Evolutionary conservation across 2,113 vertebrate genomes (phyloP).

Genomic region (Synodontis membranacea): DNA sequence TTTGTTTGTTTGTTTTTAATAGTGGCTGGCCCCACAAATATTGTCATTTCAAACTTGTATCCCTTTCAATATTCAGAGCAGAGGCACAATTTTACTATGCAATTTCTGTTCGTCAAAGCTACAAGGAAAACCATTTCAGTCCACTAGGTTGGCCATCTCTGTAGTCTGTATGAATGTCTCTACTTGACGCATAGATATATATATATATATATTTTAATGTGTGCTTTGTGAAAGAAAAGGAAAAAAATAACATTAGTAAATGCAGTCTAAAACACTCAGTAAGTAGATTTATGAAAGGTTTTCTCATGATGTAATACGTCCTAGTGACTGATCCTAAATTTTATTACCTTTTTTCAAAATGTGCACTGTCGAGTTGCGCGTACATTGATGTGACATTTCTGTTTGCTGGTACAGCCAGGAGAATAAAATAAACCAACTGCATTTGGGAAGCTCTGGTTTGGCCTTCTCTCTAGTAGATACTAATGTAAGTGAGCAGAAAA

Average conservation of each 20-base stretch:
- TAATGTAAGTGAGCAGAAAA: background rate
- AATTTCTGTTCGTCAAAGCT: constrained; percentile 1
- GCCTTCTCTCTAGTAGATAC: background rate
- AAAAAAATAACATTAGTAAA: too few relatives aligned
- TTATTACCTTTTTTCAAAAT: background rate
- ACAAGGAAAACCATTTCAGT: background rate
- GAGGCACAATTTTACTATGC: constrained; percentile 32
- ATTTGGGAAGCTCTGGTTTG: background rate
- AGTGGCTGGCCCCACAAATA: constrained; percentile 30
- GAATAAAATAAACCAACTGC: background rate
- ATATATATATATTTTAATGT: background rate
- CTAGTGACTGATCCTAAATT: background rate
- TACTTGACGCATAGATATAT: background rate
- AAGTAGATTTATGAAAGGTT: background rate
- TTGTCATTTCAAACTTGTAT: background rate
- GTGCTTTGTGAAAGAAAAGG: background rate
- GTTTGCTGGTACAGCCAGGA: background rate
- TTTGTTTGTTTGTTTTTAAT: background rate
- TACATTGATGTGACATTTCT: background rate
- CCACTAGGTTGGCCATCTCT: background rate
- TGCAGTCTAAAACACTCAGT: background rate
- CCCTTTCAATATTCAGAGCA: background rate
- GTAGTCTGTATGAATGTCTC: background rate
- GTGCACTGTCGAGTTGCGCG: background rate
- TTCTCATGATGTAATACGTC: background rate